Percentiles rank a stretch among this genome's conserved stretches.
phyloP scores from a whole-genome alignment of 2,888 invertebrate species.

The Carpatolechia fugitivella region DNA sequence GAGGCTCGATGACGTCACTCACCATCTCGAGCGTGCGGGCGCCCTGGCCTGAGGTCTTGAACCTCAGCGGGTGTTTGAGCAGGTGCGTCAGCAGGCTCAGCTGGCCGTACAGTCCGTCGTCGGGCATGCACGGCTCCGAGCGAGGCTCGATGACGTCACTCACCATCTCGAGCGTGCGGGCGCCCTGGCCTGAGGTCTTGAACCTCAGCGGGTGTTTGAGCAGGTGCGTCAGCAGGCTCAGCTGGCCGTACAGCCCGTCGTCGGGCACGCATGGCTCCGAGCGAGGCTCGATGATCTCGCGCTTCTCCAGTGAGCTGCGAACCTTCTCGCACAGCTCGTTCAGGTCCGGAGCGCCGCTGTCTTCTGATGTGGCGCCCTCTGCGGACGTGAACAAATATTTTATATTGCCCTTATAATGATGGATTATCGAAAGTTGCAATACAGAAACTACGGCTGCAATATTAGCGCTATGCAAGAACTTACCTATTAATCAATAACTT shows the following conservation, averaged over 20 bases:
- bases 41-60: conserved; percentile 89
- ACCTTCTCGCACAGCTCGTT: conserved; percentile 87
- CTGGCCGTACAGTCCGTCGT: conserved; percentile 91
- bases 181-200: conserved; percentile 88
- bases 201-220: conserved; percentile 93
- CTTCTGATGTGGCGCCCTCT: conserved; percentile 71
- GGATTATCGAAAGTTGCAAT: no score
- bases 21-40: conserved; percentile 82
- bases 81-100: conserved; percentile 92
- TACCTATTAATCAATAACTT: no score
- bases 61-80: conserved; percentile 92
- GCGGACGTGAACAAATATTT: not conserved
- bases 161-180: conserved; percentile 82
- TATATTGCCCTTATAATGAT: no score
- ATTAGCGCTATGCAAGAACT: no score
- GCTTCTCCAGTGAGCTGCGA: conserved; percentile 84
- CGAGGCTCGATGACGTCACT: conserved; percentile 25
- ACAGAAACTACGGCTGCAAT: no score
- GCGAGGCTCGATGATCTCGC: conserved; percentile 91
- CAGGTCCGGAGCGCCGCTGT: conserved; percentile 77
- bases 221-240: conserved; percentile 92
- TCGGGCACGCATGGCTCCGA: conserved; percentile 90
- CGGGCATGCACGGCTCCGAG: no score
- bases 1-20: conserved; percentile 27
- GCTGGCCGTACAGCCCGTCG: conserved; percentile 92